Evolutionary conservation across 2,888 invertebrate species (phyloP), one percentile per base, ranked within the genome.

Genomic region (Agriopis aurantiaria): DNA sequence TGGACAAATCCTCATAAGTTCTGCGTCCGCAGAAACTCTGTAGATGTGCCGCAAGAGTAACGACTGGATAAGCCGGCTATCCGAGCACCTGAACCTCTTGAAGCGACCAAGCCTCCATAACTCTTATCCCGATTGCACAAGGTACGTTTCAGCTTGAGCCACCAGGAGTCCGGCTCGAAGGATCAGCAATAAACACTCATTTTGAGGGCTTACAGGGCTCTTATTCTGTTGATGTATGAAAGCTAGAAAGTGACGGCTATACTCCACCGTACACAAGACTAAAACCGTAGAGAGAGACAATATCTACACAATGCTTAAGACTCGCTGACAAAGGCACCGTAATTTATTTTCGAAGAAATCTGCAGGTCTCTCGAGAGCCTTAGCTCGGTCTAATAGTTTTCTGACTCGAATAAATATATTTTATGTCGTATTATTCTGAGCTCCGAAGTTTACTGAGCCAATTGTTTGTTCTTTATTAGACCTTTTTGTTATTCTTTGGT

Each of bases 111-210:
- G 75, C 67, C 46, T 81, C 74, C 78, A 75, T 75, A 77, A 74
- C 72, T 79, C 84, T 84, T 86, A 86, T 73, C 17, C 67, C 76
- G 61, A 83, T 67, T 78, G 72, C 75, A 81, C 80, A 90, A 84
- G 83, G 87, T 76, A 74, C 78, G 85, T 82, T 87, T 88, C 85
- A 60, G 71, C 73, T 75, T 71, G 74, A 73, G 56, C 74, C 75
- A 76, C 76, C 81, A 79, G 77, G 79, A 86, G 86, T 90, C 88
- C 86, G 84, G 82, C 84, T 85, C 78, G 82, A 85, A 88, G 90
- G 89, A 88, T 84, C 86, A 86, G 88, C 88, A 85, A 92, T 93
- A 93, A 93, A 93, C 92, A 92, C 92, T 92, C 89, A 89, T 93
- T 92, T 89, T 84, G 85, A 83, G 81, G 84, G 89, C 89, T 92